Evolutionary conservation across 2,888 invertebrate genomes (phyloP), one percentile per base, ranked within the genome.

Genomic region (Apeira syringaria): DNA sequence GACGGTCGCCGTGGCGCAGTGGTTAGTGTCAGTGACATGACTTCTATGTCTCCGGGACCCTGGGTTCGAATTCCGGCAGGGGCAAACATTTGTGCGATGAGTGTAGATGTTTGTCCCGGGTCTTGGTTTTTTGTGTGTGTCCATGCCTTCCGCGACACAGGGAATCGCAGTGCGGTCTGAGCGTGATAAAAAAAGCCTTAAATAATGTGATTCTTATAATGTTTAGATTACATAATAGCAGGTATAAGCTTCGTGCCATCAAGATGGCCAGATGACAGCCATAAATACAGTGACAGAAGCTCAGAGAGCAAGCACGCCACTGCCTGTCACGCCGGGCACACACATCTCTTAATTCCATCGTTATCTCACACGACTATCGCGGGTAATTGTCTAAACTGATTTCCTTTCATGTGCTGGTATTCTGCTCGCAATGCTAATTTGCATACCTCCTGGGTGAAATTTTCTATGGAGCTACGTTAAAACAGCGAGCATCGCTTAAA

Each of bases 351-450:
- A 72, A 81, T 83, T 80, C 74, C 72, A 70, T 67, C 50, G 60
- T 72, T 78, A 85, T 84, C 85, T 55, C 49, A 73, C 81, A 80
- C 81, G 77, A 81, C 78, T 68, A 85, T 84, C 84, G 54, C 27
- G 9, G 56, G 62, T 79, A 74, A 80, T 75, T 82, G 76, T 74
- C 73, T 68, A 69, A 72, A 71, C 66, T 68, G 72, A 74, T 74
- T 72, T 60, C 68, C 65, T 47, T 64, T 55, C 56, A 55, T 54
- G 47, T 35, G 29, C 33, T 28, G 33, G 37, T 32, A 41, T 43
- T 41, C 31, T 47, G 28, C 6, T 25, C n/a, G 26, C 8, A 12
- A 20, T 30, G 34, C 11, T 34, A 18, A 25, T 45, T 36, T 30
- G 12, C 12, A 31, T 25, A 18, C 3, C 24, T 9, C 9, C 9